Base-by-base conservation (phyloP, 2,888 invertebrate genomes). In the Melipona beecheii region DNA sequence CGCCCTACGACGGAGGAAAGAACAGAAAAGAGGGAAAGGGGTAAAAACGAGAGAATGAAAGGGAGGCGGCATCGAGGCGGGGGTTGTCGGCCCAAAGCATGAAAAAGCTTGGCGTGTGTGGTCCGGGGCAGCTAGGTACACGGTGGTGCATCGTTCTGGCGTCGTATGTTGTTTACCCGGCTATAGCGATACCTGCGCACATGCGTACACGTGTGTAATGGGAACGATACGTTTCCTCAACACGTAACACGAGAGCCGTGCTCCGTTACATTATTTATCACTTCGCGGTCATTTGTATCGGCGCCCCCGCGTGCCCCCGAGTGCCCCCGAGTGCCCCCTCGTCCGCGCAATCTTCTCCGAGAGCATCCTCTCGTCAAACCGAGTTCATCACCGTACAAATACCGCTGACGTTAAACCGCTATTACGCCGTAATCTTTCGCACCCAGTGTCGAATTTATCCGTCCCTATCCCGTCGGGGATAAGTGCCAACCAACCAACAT, bases 181-280 rank as follows among this genome's bases (percentile, higher is more conserved):
- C 78, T 81, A 84, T 81, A 82, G 85, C 86, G 87, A 85, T 87
- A 86, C 76, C 75, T 85, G 65, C 58, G 76, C 88, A 87, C 82
- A 83, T 76, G 88, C 78, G 86, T 72, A 84, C 86, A 83, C 84
- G 43, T 43, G 43, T 43, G 89, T 91, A 91, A 91, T 91, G 91
- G 90, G 85, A 87, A 86, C 90, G 88, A 91, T 91, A 91, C 91
- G 88, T 91, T 90, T 84, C 89, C 86, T 84, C 88, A 90, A 91
- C 90, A 84, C 86, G 91, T 91, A 89, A 91, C 89, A 90, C 88
- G 89, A 89, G 87, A 85, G 68, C 85, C 75, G 78, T 83, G 86
- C 89, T 87, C 86, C 86, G 87, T 91, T 90, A 90, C 88, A 90
- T 91, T 91, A 91, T 91, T 91, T 91, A 91, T 90, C 89, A 87